Percentiles rank a stretch among this genome's conserved stretches.
Conservation (phyloP, 2,113 vertebrate species). For the Panthera leo region DNA sequence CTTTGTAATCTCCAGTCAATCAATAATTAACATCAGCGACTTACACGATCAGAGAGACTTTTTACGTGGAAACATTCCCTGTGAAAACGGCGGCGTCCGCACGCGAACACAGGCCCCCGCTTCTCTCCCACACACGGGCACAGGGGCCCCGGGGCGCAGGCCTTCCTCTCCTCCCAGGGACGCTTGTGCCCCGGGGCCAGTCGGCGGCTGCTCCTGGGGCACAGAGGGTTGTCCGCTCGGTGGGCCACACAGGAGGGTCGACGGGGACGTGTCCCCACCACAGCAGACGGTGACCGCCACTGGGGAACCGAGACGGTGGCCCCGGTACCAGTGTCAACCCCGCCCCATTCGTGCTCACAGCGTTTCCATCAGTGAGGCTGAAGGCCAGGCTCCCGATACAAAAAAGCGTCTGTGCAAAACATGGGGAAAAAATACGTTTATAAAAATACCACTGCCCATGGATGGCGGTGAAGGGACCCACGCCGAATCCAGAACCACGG, state of each 20-base stretch:
- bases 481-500: too few species aligned
- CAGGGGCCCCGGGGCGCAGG: accelerated
- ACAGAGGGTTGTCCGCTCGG: background rate
- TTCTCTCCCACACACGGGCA: background rate
- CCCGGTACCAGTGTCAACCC: background rate
- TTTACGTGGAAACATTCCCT: background rate
- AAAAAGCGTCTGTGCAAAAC: background rate
- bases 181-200: background rate
- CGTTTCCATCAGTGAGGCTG: background rate
- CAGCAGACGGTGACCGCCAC: background rate
- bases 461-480: background rate
- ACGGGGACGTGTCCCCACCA: background rate
- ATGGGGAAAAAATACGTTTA: background rate
- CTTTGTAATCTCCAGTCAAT: background rate
- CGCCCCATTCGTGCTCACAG: background rate
- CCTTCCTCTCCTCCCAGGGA: background rate
- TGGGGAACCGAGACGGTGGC: background rate
- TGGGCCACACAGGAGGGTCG: background rate
- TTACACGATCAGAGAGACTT: background rate
- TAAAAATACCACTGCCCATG: background rate
- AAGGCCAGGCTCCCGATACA: background rate
- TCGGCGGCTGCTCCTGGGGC: background rate
- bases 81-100: background rate
- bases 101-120: background rate
- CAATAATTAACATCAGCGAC: background rate